Conservation (phyloP, 2,888 invertebrate genomes). For the Cabera pusaria region DNA sequence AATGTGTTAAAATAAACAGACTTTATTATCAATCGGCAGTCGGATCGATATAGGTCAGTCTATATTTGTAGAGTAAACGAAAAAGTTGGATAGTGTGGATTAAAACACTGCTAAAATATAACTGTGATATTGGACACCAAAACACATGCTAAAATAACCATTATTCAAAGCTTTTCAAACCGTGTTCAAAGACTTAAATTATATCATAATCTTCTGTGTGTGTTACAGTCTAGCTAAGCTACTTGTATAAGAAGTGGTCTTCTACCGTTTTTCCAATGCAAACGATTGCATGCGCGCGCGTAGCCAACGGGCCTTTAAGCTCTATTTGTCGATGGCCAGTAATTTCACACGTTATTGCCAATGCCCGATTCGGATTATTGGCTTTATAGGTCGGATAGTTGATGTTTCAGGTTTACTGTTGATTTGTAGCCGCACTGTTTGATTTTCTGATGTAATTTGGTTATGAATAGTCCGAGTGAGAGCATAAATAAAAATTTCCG, state of each 20-base stretch:
- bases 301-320: constrained; percentile 25
- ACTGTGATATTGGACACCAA: too few relatives aligned
- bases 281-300: constrained; percentile 13
- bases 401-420: constrained; percentile 26
- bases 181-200: too few relatives aligned
- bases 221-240: too few relatives aligned
- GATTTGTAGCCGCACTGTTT: constrained; percentile 17
- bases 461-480: not conserved
- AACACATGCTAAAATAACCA: too few relatives aligned
- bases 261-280: constrained; percentile 9
- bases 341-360: constrained; percentile 33
- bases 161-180: too few relatives aligned
- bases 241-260: too few relatives aligned
- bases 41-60: constrained; percentile 4
- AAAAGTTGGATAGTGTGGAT: too few relatives aligned
- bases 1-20: constrained; percentile 11
- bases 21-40: constrained; percentile 6
- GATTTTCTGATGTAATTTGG: constrained; percentile 4
- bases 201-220: too few relatives aligned
- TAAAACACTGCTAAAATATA: too few relatives aligned
- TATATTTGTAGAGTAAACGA: not conserved
- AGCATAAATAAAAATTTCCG: not conserved
- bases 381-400: constrained; percentile 28
- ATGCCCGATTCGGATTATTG: constrained; percentile 30
- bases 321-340: constrained; percentile 29